Base-by-base conservation (phyloP, 1,140 invertebrate genomes). In the Drosophila simulans region DNA sequence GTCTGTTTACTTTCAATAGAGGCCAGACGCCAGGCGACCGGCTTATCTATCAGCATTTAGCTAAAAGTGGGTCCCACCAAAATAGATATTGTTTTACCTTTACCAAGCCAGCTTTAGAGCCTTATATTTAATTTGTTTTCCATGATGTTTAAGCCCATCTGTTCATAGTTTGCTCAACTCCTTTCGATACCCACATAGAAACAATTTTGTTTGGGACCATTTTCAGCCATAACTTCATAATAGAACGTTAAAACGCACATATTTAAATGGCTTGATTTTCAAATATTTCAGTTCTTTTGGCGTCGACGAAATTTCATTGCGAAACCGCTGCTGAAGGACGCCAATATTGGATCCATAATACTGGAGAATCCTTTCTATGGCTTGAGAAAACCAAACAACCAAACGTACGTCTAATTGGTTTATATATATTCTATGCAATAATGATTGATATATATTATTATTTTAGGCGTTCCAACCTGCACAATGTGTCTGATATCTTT, bases 361-460 rank as follows among this genome's bases (percentile, higher is more conserved):
- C 92, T 99, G 62, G 98, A 99, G 94, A 99, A 99, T 94, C 98
- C 99, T 43, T 99, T 98, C 93, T 99, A 98, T 94, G 98, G 98
- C 31, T 90, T 95, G 0, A 94, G 98, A 74, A 99, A 99, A 94
- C 98, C 98, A 7, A 95, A 95, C 80, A 95, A 97, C 90, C 98
- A 99, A 95, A 93, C 96, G 97, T 98, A 95, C 95, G 51, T 79
- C 8, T 1, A n/a, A 10, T 37, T 49, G n/a, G 13, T 8, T 7
- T 17, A 5, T 4, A 35, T 0, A 27, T 20, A 17, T 42, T 39
- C 27, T 22, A 5, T 22, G 3, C 20, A 13, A 3, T 27, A 65
- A 37, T 34, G 7, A 31, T 31, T 31, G 7, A 3, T 22, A 22
- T 3, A 35, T 22, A 17, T 13, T 15, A 11, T 0, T 22, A 48